Evolutionary conservation across 2,797 vertebrate genomes (phyloP).

Genomic region (Zalophus californianus): DNA sequence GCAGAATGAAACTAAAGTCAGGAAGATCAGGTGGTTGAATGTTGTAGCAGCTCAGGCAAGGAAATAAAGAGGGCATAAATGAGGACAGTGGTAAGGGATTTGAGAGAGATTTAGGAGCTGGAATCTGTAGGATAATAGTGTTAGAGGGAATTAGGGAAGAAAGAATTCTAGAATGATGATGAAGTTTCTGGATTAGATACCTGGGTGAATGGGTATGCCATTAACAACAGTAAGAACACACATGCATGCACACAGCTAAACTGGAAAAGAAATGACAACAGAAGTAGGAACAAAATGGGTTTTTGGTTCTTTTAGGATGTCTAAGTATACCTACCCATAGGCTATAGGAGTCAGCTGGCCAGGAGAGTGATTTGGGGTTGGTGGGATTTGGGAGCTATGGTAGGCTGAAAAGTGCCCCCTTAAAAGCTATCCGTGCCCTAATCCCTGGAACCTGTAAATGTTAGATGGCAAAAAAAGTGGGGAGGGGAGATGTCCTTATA

Average conservation of each 20-base stretch:
- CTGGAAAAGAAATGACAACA: not conserved
- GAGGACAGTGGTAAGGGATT: not conserved
- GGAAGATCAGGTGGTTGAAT: not conserved
- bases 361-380: not conserved
- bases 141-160: not conserved
- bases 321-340: not conserved
- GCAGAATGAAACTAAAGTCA: not conserved
- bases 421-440: not conserved
- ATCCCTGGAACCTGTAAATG: not conserved
- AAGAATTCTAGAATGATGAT: not conserved
- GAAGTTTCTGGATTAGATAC: not conserved
- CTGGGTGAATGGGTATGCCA: not conserved
- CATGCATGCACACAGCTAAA: not conserved
- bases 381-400: not conserved
- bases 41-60: not conserved
- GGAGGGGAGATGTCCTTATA: not conserved
- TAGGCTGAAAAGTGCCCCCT: not conserved
- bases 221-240: not conserved
- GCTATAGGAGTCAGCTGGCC: not conserved
- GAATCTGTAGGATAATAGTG: not conserved
- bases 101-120: not conserved
- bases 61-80: not conserved
- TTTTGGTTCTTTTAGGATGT: not conserved
- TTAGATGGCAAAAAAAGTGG: not conserved
- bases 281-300: not conserved